Percentiles rank a stretch among this genome's conserved stretches.
These are phyloP conservation scores for Ahaetulla prasina DNA, from an alignment of 2,113 vertebrate genomes.

Conservation along the genomic window DNA sequence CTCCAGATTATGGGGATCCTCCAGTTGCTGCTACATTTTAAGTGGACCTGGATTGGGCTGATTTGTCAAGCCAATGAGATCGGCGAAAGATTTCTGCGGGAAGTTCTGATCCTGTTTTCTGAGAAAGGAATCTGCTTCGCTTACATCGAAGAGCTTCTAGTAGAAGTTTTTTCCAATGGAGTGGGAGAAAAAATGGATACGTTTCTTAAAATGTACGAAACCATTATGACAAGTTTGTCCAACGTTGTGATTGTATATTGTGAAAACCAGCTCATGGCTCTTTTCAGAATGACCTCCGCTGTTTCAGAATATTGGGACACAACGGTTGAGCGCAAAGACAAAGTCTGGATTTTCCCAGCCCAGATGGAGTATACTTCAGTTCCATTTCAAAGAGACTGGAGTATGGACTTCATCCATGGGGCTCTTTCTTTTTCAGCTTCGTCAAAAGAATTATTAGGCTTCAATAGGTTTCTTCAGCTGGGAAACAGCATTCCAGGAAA, in stretches of 20 bases:
- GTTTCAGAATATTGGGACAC: too few species aligned
- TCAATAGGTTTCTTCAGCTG: background rate
- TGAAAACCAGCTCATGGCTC: background rate
- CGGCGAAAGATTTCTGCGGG: background rate
- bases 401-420: background rate
- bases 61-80: background rate
- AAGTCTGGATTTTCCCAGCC: background rate
- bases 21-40: conserved; percentile 17
- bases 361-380: background rate
- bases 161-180: rapidly evolving
- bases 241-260: background rate
- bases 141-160: background rate
- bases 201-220: background rate
- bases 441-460: background rate
- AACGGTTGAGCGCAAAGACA: background rate
- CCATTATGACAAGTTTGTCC: background rate
- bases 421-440: background rate
- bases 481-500: background rate
- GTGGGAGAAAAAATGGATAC: background rate
- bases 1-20: background rate
- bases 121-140: background rate
- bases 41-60: conserved; percentile 17
- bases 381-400: background rate
- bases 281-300: too few species aligned
- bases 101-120: background rate